Base-by-base conservation (phyloP, 2,113 vertebrate species). In the Edolisoma coerulescens region DNA sequence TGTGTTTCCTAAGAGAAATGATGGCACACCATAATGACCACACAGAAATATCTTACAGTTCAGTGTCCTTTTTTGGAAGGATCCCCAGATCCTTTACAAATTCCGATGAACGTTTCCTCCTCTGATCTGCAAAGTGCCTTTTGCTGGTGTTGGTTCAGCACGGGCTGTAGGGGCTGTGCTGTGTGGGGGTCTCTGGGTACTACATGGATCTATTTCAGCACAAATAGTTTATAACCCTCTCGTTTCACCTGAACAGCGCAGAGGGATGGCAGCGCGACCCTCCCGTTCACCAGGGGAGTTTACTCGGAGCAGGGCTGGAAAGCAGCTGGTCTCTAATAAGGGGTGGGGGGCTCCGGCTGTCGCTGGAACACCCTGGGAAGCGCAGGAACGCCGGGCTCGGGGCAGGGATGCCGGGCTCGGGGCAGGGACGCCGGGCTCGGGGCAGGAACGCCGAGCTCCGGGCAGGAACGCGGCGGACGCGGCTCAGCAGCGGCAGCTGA, bases 171-270 rank as follows among this genome's bases (percentile, higher is more conserved):
- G 37, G 37, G 22, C 57, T 53, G 52, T 53, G 11, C 37, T 56
- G 16, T 44, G 5, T 5, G 20, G 20, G 47, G 6, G 5, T 54
- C 53, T 68, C 49, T 65, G 54, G 32, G 5, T 26, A 45, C 4
- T 6, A 1, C 1, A 1, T 7, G 5, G 47, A 23, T 53, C 0
- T 30, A 16, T 74, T 61, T 65, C 24, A 89, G 44, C 10, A 16
- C 19, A 6, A n/a, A n/a, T n/a, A n/a, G n/a, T 39, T 39, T 10
- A 7, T 15, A 49, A 61, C 7, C 52, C n/a, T 53, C 74, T 65
- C 17, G 1, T 78, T 82, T 57, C 41, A 32, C 27, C 54, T 26
- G 63, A 26, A 18, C 13, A 56, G 11, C n/a, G 3, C 1, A 20
- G 37, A 65, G 45, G 20, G 54, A 7, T 11, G 54, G 44, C 45